Conservation (phyloP, 2,113 vertebrate species). For the Oostethus manadensis region DNA sequence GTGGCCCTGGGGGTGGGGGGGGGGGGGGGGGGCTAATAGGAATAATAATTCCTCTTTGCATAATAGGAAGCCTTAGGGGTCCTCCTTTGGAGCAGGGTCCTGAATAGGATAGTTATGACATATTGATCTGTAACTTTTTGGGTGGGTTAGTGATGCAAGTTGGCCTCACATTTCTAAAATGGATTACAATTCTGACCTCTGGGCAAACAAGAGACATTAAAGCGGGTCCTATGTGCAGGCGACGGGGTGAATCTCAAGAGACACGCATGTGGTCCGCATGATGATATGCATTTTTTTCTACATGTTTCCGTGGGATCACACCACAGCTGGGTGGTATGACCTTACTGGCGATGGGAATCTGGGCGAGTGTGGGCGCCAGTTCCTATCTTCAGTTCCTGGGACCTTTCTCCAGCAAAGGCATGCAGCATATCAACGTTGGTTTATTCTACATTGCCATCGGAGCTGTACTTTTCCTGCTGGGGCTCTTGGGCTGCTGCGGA, state of each 20-base stretch:
- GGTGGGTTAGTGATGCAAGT: neutral
- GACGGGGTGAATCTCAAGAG: too few relatives aligned
- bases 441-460: conserved; percentile 82
- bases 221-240: too few relatives aligned
- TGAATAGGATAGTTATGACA: too few relatives aligned
- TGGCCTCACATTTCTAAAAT: conserved; percentile 14
- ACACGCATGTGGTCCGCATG: too few relatives aligned
- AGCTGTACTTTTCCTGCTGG: conserved; percentile 72
- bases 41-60: too few relatives aligned
- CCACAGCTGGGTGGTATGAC: conserved; percentile 75
- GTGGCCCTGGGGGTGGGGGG: too few relatives aligned
- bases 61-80: too few relatives aligned
- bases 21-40: too few relatives aligned
- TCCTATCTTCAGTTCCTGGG: conserved; percentile 77
- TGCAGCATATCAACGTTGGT: conserved; percentile 78
- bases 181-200: conserved; percentile 11
- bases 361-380: conserved; percentile 75
- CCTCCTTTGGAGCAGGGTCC: too few relatives aligned
- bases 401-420: conserved; percentile 38
- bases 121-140: neutral
- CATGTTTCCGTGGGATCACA: neutral
- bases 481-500: conserved; percentile 81
- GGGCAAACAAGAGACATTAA: neutral
- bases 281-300: neutral
- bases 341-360: conserved; percentile 82